Evolutionary conservation across 2,888 invertebrate species (phyloP).

Genomic region (Pseudanteris insignis): DNA sequence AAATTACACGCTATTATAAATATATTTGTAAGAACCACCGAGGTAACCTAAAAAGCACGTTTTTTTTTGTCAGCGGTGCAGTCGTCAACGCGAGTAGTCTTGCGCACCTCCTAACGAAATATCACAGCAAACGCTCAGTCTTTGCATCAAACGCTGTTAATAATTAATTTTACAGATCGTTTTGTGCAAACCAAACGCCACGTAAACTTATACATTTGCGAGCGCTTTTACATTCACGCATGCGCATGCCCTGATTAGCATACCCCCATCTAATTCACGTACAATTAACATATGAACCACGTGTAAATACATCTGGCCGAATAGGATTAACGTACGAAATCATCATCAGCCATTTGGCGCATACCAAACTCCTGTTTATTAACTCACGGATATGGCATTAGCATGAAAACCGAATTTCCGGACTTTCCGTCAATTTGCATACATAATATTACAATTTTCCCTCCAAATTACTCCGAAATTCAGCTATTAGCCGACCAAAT

Average conservation of each 20-base stretch:
- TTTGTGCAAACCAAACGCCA: too few relatives aligned
- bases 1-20: too few relatives aligned
- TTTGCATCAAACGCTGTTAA: too few relatives aligned
- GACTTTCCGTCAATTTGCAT: conserved; percentile 34
- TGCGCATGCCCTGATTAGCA: conserved; percentile 4
- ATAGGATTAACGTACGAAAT: conserved; percentile 17
- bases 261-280: conserved; percentile 9
- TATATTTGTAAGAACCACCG: too few relatives aligned
- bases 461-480: conserved; percentile 9
- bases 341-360: conserved; percentile 9
- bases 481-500: background rate
- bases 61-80: too few relatives aligned
- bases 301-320: conserved; percentile 14
- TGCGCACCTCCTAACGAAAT: too few relatives aligned
- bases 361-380: conserved; percentile 31
- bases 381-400: conserved; percentile 22
- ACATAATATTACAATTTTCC: conserved; percentile 21
- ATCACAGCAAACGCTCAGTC: too few relatives aligned
- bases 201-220: too few relatives aligned
- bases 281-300: conserved; percentile 28
- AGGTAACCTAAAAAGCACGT: too few relatives aligned
- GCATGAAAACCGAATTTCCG: conserved; percentile 27
- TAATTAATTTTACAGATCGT: too few relatives aligned
- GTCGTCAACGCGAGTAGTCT: too few relatives aligned
- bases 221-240: too few relatives aligned